phyloP scores from a whole-genome alignment of 2,797 vertebrate genomes.

The Macropodus opercularis region DNA sequence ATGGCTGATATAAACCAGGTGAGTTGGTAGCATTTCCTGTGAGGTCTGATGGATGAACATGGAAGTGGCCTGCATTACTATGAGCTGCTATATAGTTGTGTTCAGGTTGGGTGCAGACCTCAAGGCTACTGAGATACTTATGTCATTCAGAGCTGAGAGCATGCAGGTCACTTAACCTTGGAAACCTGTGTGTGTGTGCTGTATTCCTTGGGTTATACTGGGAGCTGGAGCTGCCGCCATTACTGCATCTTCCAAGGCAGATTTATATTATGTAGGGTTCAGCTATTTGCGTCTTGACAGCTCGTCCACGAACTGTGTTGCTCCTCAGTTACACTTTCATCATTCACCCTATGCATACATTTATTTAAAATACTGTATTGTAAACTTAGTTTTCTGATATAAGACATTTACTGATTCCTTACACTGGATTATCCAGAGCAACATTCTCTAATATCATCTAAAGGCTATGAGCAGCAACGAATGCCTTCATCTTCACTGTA shows the following conservation, averaged over 20 bases:
- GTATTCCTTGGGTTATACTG: constrained; percentile 4
- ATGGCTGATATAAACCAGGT: constrained; percentile 50
- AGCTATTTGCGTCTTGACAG: constrained; percentile 44
- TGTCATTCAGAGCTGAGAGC: constrained; percentile 59
- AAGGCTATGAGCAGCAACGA: too few species aligned
- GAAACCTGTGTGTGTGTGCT: constrained; percentile 32
- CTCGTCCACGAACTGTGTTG: constrained; percentile 25
- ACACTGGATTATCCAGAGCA: too few species aligned
- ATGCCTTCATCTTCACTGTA: too few species aligned
- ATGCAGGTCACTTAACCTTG: constrained; percentile 66
- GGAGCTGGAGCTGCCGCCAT: constrained; percentile 10
- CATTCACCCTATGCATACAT: constrained; percentile 17
- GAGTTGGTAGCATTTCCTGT: constrained; percentile 53
- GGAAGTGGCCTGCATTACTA: constrained; percentile 30
- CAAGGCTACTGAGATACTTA: constrained; percentile 66
- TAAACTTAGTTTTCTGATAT: neutral
- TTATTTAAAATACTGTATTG: too few species aligned
- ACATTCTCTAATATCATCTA: too few species aligned
- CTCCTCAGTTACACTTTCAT: constrained; percentile 20
- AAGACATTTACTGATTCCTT: constrained; percentile 2
- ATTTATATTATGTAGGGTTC: constrained; percentile 51
- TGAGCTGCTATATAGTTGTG: constrained; percentile 50
- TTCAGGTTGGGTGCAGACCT: constrained; percentile 63
- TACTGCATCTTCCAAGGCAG: constrained; percentile 13
- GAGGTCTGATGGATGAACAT: constrained; percentile 56